Conservation (phyloP, 1,140 invertebrate species). For the Mercenaria mercenaria region DNA sequence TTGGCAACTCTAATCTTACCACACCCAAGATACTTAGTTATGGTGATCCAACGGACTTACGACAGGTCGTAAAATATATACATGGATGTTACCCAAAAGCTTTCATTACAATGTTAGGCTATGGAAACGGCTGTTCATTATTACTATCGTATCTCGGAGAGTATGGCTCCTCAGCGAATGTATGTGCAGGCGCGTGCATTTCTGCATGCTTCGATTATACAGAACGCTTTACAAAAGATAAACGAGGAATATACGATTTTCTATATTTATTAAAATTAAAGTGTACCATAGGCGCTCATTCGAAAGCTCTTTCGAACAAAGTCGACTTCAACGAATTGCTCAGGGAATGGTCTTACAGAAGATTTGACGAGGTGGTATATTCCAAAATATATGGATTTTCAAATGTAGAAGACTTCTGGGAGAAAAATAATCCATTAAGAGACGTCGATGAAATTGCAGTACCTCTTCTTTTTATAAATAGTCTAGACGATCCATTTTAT, state of each 20-base stretch:
- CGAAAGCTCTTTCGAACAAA: conserved; percentile 67
- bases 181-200: conserved; percentile 78
- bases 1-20: conserved; percentile 76
- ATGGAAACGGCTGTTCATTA: conserved; percentile 78
- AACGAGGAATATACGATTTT: conserved; percentile 72
- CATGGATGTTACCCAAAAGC: conserved; percentile 72
- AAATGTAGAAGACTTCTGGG: conserved; percentile 81
- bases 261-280: conserved; percentile 72
- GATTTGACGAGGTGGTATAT: conserved; percentile 75
- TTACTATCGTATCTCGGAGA: conserved; percentile 83
- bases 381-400: conserved; percentile 74
- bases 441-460: conserved; percentile 83
- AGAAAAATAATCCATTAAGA: conserved; percentile 80
- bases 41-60: conserved; percentile 79
- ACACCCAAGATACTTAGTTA: conserved; percentile 80
- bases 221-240: conserved; percentile 67
- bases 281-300: conserved; percentile 71
- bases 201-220: conserved; percentile 80
- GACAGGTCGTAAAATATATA: conserved; percentile 80
- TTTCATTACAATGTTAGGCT: conserved; percentile 75
- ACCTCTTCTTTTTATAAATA: conserved; percentile 81
- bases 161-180: conserved; percentile 80
- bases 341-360: conserved; percentile 64
- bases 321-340: conserved; percentile 71
- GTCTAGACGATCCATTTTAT: conserved; percentile 81